Base-by-base conservation (phyloP, 2,797 vertebrate species). In the Bucorvus abyssinicus region DNA sequence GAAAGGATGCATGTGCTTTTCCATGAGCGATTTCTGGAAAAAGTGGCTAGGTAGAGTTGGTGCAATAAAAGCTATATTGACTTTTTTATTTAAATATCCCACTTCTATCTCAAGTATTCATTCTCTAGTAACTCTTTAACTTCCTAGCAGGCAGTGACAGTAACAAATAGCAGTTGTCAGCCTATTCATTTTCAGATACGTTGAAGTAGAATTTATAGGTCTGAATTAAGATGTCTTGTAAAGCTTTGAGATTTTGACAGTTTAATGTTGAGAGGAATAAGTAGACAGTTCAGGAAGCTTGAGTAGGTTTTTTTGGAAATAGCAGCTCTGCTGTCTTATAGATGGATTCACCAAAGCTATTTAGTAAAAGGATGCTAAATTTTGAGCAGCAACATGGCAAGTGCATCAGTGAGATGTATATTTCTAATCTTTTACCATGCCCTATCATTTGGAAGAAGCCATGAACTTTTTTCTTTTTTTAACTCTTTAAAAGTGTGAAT, bases 181-280 rank as follows among this genome's bases (percentile, higher is more conserved):
- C 50, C 14, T 85, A 6, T 81, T 86, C 9, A n/a, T 91, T 94
- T 89, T 84, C 67, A 84, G 13, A 60, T 50, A 23, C 1, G 3
- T 61, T 79, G 44, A 42, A 90, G 38, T 79, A 60, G 84, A 75
- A 75, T 88, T 83, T 85, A 61, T 56, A 42, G 80, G 34, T 79
- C 64, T 52, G 59, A 82, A 74, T 80, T 90, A 87, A 84, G 49
- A 75, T 82, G 45, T 87, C 81, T 70, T 84, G 75, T 80, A 87
- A 93, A 94, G 34, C 83, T 89, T 82, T 85, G 64, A 56, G 49
- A 29, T 82, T 94, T 94, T 96, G 90, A 90, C 45, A 59, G 40
- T 82, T 95, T 87, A 70, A 60, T 65, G 60, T 61, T 84, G 56
- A 50, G 68, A 90, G 21, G 36, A 74, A 9, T 86, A 74, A 82